These are phyloP conservation scores for Holacanthella duospinosa DNA, from an alignment of 2,888 invertebrate genomes.

Conservation along the genomic window DNA sequence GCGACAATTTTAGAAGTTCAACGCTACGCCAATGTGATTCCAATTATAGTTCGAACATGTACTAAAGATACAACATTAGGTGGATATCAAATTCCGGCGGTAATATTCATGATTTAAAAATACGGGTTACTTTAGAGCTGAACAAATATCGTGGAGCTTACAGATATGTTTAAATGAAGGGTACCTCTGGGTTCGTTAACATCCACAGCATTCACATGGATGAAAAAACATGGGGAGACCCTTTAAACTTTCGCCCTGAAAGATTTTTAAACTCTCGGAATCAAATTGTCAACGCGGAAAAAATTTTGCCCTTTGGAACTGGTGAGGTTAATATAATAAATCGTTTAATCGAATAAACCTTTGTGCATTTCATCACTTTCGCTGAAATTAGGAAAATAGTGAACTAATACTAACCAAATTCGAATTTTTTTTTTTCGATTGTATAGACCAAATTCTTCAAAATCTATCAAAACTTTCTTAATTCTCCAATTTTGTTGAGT, in stretches of 20 bases:
- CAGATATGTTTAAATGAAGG: too few species aligned
- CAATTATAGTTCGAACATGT: constrained; percentile 19
- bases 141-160: too few species aligned
- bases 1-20: background rate
- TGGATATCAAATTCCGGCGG: constrained; percentile 18
- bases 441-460: too few species aligned
- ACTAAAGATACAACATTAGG: constrained; percentile 15
- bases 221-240: constrained; percentile 17
- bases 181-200: constrained; percentile 22
- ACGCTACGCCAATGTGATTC: constrained; percentile 23
- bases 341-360: too few species aligned
- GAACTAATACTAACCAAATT: too few species aligned
- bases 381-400: background rate
- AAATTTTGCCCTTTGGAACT: constrained; percentile 27
- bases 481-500: too few species aligned
- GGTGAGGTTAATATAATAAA: too few species aligned
- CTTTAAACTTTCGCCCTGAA: constrained; percentile 21
- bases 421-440: too few species aligned
- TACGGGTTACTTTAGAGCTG: background rate
- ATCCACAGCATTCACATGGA: constrained; percentile 19
- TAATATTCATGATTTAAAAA: background rate
- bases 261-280: constrained; percentile 18
- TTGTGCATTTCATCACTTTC: too few species aligned
- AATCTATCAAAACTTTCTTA: too few species aligned
- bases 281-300: constrained; percentile 21